Conservation (phyloP, 2,797 vertebrate genomes). For the Setipinna tenuifilis region DNA sequence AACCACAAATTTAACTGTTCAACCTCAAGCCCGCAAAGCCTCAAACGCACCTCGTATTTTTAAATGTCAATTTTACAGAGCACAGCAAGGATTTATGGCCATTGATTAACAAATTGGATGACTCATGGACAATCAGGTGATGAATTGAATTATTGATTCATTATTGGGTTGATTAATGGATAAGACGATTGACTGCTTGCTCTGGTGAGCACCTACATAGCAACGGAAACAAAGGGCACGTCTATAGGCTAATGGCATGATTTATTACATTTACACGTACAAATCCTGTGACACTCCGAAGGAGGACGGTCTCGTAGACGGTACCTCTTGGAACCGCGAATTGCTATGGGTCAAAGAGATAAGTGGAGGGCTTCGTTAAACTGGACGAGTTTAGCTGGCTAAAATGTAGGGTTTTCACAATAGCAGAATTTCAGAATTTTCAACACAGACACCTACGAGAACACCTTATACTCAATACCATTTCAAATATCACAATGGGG, state of each 20-base stretch:
- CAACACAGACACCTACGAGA: too few relatives aligned
- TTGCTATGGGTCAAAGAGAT: not conserved
- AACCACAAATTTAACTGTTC: not conserved
- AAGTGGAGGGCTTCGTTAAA: not conserved
- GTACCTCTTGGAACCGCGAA: not conserved
- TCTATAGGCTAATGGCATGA: not conserved
- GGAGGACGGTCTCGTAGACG: not conserved
- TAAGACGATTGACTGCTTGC: not conserved
- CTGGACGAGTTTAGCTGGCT: too few relatives aligned
- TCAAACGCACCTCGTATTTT: not conserved
- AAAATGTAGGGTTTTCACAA: too few relatives aligned
- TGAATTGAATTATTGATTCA: not conserved
- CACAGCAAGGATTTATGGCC: not conserved
- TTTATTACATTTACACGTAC: slow-evolving; percentile 3
- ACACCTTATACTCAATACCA: too few relatives aligned
- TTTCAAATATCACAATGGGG: too few relatives aligned
- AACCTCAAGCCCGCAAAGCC: not conserved
- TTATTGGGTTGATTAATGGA: not conserved
- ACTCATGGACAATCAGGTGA: not conserved
- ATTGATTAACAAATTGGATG: not conserved
- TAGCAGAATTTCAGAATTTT: too few relatives aligned
- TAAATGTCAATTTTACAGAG: not conserved
- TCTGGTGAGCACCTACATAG: not conserved
- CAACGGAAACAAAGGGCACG: not conserved
- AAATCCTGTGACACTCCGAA: not conserved